phyloP scores from a whole-genome alignment of 2,888 invertebrate genomes.

The Nyleta sp. region DNA sequence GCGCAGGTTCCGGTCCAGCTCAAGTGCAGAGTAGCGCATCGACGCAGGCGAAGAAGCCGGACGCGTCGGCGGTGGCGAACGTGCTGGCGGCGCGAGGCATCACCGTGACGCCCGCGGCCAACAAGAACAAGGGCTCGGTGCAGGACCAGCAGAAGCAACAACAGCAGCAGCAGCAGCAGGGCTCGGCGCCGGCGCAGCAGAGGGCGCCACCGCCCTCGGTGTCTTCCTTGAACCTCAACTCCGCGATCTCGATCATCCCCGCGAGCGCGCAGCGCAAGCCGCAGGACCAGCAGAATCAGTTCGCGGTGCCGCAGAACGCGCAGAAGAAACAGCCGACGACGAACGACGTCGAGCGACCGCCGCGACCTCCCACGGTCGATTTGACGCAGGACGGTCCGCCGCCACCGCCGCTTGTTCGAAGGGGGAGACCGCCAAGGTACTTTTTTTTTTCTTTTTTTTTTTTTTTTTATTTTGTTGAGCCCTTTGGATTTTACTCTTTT shows the following conservation, averaged over 20 bases:
- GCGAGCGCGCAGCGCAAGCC: slow-evolving; percentile 82
- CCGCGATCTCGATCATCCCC: slow-evolving; percentile 86
- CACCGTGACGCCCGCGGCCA: slow-evolving; percentile 88
- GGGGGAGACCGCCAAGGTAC: slow-evolving; percentile 80
- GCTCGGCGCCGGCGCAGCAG: slow-evolving; percentile 69
- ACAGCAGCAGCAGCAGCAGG: slow-evolving; percentile 5
- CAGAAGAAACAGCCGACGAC: slow-evolving; percentile 73
- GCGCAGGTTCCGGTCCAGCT: slow-evolving; percentile 79
- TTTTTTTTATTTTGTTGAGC: background rate
- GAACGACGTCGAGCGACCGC: slow-evolving; percentile 81
- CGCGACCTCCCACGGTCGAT: slow-evolving; percentile 83
- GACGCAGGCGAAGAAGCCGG: slow-evolving; percentile 84
- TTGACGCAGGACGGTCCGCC: slow-evolving; percentile 80
- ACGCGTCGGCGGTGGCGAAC: slow-evolving; percentile 90
- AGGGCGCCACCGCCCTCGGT: slow-evolving; percentile 81
- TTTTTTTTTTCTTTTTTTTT: background rate
- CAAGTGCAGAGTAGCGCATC: slow-evolving; percentile 76
- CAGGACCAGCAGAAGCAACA: slow-evolving; percentile 69
- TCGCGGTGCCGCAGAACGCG: slow-evolving; percentile 81
- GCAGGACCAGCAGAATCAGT: slow-evolving; percentile 79
- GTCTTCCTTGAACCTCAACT: slow-evolving; percentile 84
- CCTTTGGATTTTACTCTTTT: too few relatives aligned
- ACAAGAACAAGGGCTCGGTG: slow-evolving; percentile 78
- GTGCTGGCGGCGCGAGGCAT: slow-evolving; percentile 90
- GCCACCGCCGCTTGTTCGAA: slow-evolving; percentile 79